Conservation (phyloP, 2,797 vertebrate species). For the Jordanella pulchra region DNA sequence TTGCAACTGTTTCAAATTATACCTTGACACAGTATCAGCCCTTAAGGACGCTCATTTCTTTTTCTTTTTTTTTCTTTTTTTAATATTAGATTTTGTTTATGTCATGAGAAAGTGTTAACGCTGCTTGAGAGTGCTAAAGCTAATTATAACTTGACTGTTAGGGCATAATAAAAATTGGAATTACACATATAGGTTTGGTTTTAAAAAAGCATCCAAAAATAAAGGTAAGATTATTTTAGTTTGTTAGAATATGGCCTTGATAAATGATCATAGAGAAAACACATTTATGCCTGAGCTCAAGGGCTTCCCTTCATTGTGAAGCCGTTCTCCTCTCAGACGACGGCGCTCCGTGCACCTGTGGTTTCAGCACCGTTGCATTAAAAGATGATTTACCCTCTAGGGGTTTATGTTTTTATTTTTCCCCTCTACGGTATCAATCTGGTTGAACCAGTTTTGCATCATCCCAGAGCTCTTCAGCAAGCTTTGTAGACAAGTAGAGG, state of each 20-base stretch:
- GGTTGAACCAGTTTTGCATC: constrained; percentile 50
- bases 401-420: not conserved
- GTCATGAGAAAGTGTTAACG: not conserved
- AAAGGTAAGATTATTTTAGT: not conserved
- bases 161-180: not conserved
- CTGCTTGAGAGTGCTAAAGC: not conserved
- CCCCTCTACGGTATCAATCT: constrained; percentile 19
- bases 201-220: too few relatives aligned
- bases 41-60: not conserved
- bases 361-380: not conserved
- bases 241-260: constrained; percentile 20
- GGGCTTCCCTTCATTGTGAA: constrained; percentile 7
- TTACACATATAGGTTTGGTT: too few relatives aligned
- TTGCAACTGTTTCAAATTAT: not conserved
- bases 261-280: not conserved
- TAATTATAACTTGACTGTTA: constrained; percentile 4
- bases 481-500: constrained; percentile 42
- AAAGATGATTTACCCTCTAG: not conserved
- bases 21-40: constrained; percentile 3
- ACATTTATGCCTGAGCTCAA: not conserved
- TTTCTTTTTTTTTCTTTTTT: not conserved
- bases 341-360: not conserved
- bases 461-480: constrained; percentile 2
- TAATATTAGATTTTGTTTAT: not conserved
- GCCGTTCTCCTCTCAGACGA: not conserved